Percentiles rank a stretch among this genome's conserved stretches.
Conservation (phyloP, 2,888 invertebrate genomes). For the Schrankia costaestrigalis region DNA sequence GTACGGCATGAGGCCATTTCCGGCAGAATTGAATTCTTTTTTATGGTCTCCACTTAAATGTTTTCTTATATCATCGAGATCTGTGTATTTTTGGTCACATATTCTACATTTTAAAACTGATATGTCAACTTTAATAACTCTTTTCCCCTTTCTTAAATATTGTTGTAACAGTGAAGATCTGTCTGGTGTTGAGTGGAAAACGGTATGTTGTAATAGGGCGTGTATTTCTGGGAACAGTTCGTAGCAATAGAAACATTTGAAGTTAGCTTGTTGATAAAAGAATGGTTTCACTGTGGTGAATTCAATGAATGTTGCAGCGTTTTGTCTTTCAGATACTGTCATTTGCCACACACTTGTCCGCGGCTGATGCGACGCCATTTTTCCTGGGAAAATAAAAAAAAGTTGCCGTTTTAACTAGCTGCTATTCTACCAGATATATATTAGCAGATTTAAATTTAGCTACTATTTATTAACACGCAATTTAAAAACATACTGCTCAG, state of each 20-base stretch:
- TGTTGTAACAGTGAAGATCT: conserved; percentile 56
- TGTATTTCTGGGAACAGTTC: conserved; percentile 66
- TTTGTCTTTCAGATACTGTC: conserved; percentile 69
- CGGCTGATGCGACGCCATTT: conserved; percentile 34
- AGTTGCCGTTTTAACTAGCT: conserved; percentile 17
- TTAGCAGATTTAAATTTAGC: no score
- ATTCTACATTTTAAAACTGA: conserved; percentile 62
- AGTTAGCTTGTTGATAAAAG: conserved; percentile 70
- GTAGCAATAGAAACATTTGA: conserved; percentile 71
- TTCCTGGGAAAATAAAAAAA: conserved; percentile 38
- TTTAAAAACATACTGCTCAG: no score
- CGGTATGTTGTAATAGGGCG: conserved; percentile 55
- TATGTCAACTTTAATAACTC: conserved; percentile 71
- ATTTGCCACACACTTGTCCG: conserved; percentile 73
- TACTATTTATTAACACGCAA: no score
- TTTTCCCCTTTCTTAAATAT: conserved; percentile 63
- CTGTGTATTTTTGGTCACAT: conserved; percentile 61
- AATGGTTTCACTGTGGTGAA: conserved; percentile 65
- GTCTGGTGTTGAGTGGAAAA: conserved; percentile 52
- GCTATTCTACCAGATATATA: no score
- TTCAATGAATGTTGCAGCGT: conserved; percentile 68
- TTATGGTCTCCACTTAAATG: conserved; percentile 57
- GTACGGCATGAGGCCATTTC: conserved; percentile 70
- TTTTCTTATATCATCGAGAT: conserved; percentile 60
- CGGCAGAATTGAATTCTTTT: conserved; percentile 67